Evolutionary conservation across 2,888 invertebrate species (phyloP), one percentile per base, ranked within the genome.

Genomic region (Saturnia pavonia): DNA sequence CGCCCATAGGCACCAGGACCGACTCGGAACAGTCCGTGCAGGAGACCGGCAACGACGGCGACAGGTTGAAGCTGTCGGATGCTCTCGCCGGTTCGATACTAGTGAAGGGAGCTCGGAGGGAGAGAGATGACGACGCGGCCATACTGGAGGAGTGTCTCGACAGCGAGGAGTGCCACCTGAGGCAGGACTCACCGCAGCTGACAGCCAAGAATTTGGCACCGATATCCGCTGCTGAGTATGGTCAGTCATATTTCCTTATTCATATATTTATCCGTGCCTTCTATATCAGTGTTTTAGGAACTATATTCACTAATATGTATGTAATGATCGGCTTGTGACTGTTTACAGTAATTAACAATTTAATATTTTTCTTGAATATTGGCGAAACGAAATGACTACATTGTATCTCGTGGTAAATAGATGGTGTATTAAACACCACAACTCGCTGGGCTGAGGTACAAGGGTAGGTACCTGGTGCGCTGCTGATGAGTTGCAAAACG

Each of bases 111-210:
- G 83, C 78, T 16, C 73, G 82, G 3, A 68, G 70, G 0, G 74
- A 75, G 42, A 27, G 78, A 11, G 80, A 79, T 1, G 85, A 82
- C 4, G 86, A 83, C 22, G 82, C 81, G 0, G 84, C 85, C 70
- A 86, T 89, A 19, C 65, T 89, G 67, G 90, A 87, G 80, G 88
- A 88, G 80, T 83, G 87, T 48, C 71, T 86, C n/a, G 84, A 83
- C 68, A 70, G 70, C 16, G 78, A 78, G 6, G 77, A 78, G 60
- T 80, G 79, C 27, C 76, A 67, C 19, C 67, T 80, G 68, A 67
- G 81, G 12, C 81, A 75, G 71, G 82, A 81, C 60, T 74, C 80
- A 2, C 74, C 83, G 71, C 84, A 77, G 74, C 69, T 82, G 34
- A 74, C 82, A 3, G 80, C 84, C 11, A 82, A 83, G 74, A 83